Percentiles rank a stretch among this genome's conserved stretches.
phyloP scores from a whole-genome alignment of 2,888 invertebrate genomes.

The Ophion costatus region DNA sequence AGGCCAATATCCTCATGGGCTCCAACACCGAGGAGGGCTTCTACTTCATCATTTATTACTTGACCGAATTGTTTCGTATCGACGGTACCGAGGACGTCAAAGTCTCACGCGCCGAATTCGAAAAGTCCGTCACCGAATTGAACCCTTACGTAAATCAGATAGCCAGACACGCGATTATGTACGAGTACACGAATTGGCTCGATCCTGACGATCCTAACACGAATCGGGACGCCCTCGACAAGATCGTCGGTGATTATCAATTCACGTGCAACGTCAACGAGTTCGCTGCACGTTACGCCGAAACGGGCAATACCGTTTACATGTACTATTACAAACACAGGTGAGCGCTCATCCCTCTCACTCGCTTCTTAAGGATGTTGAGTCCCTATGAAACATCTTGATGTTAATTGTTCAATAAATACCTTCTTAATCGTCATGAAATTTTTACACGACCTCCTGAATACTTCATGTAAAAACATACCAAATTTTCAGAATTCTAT shows the following conservation, averaged over 20 bases:
- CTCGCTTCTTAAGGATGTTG: too few species aligned
- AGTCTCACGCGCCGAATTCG: constrained; percentile 91
- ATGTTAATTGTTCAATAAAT: too few species aligned
- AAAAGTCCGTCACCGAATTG: constrained; percentile 90
- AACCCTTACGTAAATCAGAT: constrained; percentile 94
- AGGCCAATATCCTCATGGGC: constrained; percentile 95
- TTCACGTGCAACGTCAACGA: constrained; percentile 98
- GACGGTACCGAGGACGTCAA: constrained; percentile 91
- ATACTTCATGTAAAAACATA: too few species aligned
- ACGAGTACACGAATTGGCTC: constrained; percentile 96
- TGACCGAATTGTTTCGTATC: constrained; percentile 92
- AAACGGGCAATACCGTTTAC: constrained; percentile 94
- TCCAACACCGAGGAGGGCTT: constrained; percentile 97
- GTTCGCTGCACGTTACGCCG: constrained; percentile 94
- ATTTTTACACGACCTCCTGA: too few species aligned
- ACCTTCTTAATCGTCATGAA: too few species aligned
- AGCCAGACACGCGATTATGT: constrained; percentile 94
- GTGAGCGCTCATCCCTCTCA: constrained; percentile 57
- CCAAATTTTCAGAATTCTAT: too few species aligned
- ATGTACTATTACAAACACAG: constrained; percentile 96
- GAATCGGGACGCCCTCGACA: constrained; percentile 94
- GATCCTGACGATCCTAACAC: constrained; percentile 93
- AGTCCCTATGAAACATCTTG: too few species aligned
- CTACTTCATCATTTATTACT: constrained; percentile 96
- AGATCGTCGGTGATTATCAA: constrained; percentile 97